Conservation (phyloP, 2,888 invertebrate species). For the Cephonodes hylas region DNA sequence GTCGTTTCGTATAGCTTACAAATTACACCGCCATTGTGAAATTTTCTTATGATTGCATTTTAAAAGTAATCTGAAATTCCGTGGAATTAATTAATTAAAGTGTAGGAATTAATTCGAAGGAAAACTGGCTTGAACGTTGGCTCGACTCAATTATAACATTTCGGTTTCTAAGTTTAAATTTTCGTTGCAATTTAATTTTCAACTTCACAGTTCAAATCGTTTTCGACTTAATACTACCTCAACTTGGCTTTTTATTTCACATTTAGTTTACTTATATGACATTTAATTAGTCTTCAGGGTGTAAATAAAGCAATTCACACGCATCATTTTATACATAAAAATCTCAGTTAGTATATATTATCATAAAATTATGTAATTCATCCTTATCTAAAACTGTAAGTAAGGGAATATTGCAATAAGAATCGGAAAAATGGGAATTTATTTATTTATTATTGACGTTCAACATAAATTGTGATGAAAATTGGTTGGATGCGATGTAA, state of each 20-base stretch:
- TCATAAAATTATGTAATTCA: no score
- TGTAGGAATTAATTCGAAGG: background rate
- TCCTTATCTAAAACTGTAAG: background rate
- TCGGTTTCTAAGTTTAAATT: background rate
- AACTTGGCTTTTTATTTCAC: background rate
- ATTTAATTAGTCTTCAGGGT: background rate
- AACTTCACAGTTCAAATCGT: background rate
- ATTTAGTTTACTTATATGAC: background rate
- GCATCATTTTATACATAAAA: no score
- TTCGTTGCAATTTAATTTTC: background rate
- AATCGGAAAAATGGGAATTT: background rate
- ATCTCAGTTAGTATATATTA: no score
- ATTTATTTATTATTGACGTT: background rate
- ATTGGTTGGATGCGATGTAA: no score
- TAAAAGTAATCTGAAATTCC: slow-evolving; percentile 2
- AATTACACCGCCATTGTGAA: slow-evolving; percentile 10
- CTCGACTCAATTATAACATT: background rate
- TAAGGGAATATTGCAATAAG: background rate
- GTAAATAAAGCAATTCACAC: background rate
- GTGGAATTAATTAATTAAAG: background rate
- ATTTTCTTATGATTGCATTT: slow-evolving; percentile 3
- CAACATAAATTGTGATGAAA: no score
- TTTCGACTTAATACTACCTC: background rate
- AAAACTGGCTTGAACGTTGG: background rate
- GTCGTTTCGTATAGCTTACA: slow-evolving; percentile 12